Conservation (phyloP, 2,888 invertebrate genomes). For the Cylindroiulus punctatus region DNA sequence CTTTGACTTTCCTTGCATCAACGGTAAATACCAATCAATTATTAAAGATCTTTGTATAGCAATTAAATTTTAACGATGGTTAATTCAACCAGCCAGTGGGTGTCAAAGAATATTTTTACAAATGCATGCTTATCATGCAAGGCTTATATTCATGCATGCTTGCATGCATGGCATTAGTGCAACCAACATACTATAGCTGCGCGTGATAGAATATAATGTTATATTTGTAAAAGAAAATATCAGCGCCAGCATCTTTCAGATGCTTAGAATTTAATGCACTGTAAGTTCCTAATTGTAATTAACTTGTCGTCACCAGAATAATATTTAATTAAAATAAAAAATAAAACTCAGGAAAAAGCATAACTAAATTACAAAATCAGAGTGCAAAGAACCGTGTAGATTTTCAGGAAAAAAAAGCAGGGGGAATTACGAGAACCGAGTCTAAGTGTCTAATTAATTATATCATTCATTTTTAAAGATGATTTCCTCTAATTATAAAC, state of each 20-base stretch:
- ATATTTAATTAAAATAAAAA: constrained; percentile 45
- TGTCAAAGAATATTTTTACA: not conserved
- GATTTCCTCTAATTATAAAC: constrained; percentile 32
- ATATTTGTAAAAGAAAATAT: not conserved
- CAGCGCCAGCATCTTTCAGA: not conserved
- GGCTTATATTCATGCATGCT: not conserved
- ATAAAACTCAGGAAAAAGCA: not conserved
- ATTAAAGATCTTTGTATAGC: not conserved
- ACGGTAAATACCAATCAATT: not conserved
- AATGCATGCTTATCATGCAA: not conserved
- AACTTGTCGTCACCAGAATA: constrained; percentile 32
- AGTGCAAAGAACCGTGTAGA: constrained; percentile 18
- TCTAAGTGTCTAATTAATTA: constrained; percentile 43
- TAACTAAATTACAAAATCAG: constrained; percentile 38
- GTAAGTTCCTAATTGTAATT: constrained; percentile 14
- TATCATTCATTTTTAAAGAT: constrained; percentile 28
- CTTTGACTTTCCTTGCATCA: not conserved
- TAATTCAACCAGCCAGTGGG: not conserved
- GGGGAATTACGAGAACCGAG: constrained; percentile 1
- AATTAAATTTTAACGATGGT: not conserved
- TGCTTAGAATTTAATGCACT: constrained; percentile 19
- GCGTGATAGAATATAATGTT: not conserved
- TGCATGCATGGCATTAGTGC: not conserved
- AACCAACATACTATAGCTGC: not conserved
- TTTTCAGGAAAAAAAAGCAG: not conserved